These are phyloP conservation scores for Nectonema munidae DNA, from an alignment of 2,888 invertebrate genomes.

Conservation along the genomic window DNA sequence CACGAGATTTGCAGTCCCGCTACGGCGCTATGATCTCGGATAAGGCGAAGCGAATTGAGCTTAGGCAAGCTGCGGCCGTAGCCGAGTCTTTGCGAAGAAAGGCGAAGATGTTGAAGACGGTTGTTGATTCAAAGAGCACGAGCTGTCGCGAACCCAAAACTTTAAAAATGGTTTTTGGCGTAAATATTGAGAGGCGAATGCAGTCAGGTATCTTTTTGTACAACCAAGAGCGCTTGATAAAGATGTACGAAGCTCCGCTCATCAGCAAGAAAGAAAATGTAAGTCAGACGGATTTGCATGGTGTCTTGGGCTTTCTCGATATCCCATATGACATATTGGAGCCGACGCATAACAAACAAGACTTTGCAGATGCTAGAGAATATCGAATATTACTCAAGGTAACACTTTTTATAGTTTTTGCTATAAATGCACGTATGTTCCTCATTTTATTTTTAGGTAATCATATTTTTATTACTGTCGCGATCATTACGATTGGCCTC, in stretches of 20 bases:
- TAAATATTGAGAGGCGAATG: constrained; percentile 24
- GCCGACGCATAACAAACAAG: constrained; percentile 27
- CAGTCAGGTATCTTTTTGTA: constrained; percentile 27
- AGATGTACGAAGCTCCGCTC: constrained; percentile 23
- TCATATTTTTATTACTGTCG: too few relatives aligned
- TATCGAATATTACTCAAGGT: constrained; percentile 22
- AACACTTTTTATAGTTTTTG: too few relatives aligned
- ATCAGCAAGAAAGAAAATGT: neutral
- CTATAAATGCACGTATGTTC: too few relatives aligned
- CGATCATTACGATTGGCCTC: too few relatives aligned
- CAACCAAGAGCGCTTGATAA: constrained; percentile 26
- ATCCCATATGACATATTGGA: constrained; percentile 26
- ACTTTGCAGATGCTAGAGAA: constrained; percentile 26
- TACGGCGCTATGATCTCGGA: constrained; percentile 19
- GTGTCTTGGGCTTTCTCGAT: constrained; percentile 23
- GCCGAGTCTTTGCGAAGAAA: constrained; percentile 7
- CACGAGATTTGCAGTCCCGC: constrained; percentile 21
- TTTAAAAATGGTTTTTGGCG: constrained; percentile 24
- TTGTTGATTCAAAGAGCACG: neutral
- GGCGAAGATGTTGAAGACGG: neutral
- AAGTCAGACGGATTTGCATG: neutral
- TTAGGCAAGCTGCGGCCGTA: neutral
- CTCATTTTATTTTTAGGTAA: too few relatives aligned
- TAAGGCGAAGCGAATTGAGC: constrained; percentile 19
- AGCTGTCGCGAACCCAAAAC: constrained; percentile 18